Base-by-base conservation (phyloP, 2,113 vertebrate species). In the Indri indri region DNA sequence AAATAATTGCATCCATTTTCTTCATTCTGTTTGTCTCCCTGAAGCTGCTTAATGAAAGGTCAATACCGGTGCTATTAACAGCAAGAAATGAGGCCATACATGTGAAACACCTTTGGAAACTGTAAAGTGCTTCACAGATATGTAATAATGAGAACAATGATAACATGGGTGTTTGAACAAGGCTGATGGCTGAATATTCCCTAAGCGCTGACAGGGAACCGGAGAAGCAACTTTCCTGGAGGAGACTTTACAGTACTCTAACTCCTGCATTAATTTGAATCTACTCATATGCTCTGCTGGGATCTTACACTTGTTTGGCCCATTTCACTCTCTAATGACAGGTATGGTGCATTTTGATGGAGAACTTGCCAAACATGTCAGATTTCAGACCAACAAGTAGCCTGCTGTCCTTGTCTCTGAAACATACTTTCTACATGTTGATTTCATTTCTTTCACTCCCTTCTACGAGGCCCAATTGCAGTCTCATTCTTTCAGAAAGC, bases 291-390 rank as follows among this genome's bases (percentile, higher is more conserved):
- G 74, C 85, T 89, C 59, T 96, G 68, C 66, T 91, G 94, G 89
- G 66, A 82, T 81, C 73, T 85, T 84, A 52, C 57, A 70, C 27
- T 14, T 76, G 45, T 82, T 83, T 96, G 80, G 54, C 76, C 91
- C 42, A 73, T 91, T 96, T 97, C 52, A 65, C 73, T 94, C 50
- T 96, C 73, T 92, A 88, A 68, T 96, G 92, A 91, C 92, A 95
- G 87, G 66, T 79, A 20, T 79, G 76, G 57, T 80, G 45, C 27
- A 79, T 91, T 94, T 96, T 97, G 97, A 95, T 97, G 94, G 94
- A 93, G 91, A 96, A 85, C 65, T 96, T 97, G 94, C 79, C 94
- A 95, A 80, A 80, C 45, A 50, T 84, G 79, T 97, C 97, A 97
- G 27, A 74, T 76, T 88, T 86, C 54, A 59, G 34, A 61, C 63